Evolutionary conservation across 2,888 invertebrate genomes (phyloP).

Genomic region (Drymonia ruficornis): DNA sequence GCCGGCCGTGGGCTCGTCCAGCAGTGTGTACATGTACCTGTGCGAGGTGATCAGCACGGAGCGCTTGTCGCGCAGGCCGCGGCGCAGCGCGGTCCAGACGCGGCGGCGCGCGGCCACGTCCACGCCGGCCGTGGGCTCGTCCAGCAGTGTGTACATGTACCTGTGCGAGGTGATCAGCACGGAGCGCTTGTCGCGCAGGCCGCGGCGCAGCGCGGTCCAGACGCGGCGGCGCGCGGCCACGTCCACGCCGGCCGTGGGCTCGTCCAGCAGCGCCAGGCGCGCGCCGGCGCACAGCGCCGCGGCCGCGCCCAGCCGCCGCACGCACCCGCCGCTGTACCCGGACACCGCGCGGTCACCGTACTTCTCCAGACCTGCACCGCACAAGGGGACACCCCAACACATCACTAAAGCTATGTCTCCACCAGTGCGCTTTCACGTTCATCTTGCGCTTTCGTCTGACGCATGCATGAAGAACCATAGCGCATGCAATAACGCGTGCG

Average conservation of each 20-base stretch:
- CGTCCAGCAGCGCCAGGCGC: constrained; percentile 6
- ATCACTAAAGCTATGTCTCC: neutral
- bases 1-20: constrained; percentile 54
- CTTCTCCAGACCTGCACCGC: constrained; percentile 3
- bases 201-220: constrained; percentile 85
- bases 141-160: neutral
- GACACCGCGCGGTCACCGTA: neutral
- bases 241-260: constrained; percentile 83
- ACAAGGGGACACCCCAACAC: neutral
- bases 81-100: constrained; percentile 45
- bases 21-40: constrained; percentile 1
- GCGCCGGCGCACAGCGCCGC: constrained; percentile 37
- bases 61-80: constrained; percentile 68
- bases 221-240: constrained; percentile 87
- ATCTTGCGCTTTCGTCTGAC: too few relatives aligned
- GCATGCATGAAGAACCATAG: too few relatives aligned
- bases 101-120: constrained; percentile 80
- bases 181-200: constrained; percentile 74
- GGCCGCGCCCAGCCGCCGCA: constrained; percentile 6
- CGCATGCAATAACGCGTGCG: too few relatives aligned
- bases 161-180: constrained; percentile 84
- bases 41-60: constrained; percentile 86
- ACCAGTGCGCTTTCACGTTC: too few relatives aligned
- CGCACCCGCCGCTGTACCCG: constrained; percentile 4
- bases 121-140: constrained; percentile 71